These are phyloP conservation scores for Buceros bicornis DNA, from an alignment of 2,797 vertebrate genomes.

Conservation along the genomic window DNA sequence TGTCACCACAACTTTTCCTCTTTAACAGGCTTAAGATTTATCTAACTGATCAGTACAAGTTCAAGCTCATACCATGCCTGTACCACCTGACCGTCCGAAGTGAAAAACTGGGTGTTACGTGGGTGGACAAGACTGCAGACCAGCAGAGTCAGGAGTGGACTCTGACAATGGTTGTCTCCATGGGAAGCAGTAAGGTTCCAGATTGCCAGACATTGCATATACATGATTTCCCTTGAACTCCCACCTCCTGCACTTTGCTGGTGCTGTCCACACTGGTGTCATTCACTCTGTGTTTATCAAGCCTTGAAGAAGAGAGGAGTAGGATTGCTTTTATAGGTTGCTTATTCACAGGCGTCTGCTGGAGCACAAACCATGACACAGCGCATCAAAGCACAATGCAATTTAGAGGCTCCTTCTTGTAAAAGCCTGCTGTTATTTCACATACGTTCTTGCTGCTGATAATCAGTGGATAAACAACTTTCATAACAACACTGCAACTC, in stretches of 20 bases:
- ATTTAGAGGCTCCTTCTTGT: constrained; percentile 14
- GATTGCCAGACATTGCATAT: background rate
- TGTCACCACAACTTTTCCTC: background rate
- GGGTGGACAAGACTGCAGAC: background rate
- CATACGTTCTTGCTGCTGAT: constrained; percentile 27
- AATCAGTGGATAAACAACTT: constrained; percentile 69
- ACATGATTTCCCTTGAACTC: background rate
- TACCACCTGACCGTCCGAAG: background rate
- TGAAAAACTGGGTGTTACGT: background rate
- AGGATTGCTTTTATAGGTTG: background rate
- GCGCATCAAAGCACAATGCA: background rate
- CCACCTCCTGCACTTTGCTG: background rate
- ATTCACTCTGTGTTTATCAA: background rate
- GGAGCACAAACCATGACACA: background rate
- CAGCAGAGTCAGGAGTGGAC: background rate
- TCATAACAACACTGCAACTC: constrained; percentile 50
- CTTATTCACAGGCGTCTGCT: background rate
- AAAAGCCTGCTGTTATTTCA: constrained; percentile 57
- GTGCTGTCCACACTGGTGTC: background rate
- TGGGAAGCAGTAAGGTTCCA: background rate
- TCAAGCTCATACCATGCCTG: background rate
- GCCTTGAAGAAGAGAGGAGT: background rate
- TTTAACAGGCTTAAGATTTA: background rate
- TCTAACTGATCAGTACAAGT: background rate
- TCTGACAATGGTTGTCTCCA: background rate